These are phyloP conservation scores for Papilio polyxenes DNA, from an alignment of 1,140 invertebrate species.

Conservation along the genomic window DNA sequence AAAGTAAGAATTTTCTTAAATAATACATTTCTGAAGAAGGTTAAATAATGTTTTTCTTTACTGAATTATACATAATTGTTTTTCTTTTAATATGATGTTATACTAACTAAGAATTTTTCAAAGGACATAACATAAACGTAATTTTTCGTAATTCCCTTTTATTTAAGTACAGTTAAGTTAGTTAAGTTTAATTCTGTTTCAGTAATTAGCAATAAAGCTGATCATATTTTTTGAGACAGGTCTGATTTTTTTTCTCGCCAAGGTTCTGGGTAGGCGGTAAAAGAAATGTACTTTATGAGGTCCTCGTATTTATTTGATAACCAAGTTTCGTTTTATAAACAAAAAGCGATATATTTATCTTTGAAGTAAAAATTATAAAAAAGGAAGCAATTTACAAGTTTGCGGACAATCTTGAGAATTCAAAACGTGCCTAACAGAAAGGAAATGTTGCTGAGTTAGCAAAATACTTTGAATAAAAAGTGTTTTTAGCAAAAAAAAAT, in stretches of 20 bases:
- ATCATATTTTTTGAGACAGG: no score
- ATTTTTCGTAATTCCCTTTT: no score
- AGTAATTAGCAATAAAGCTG: no score
- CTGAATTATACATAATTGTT: background rate
- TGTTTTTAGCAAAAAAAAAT: background rate
- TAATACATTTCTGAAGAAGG: background rate
- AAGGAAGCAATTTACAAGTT: background rate
- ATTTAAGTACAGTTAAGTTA: no score
- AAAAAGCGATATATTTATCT: background rate
- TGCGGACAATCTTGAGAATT: background rate
- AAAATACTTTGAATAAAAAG: background rate
- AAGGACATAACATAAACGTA: no score
- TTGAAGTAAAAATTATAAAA: background rate
- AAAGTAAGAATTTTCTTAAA: conserved; percentile 64
- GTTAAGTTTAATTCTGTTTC: no score
- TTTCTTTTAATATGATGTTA: no score
- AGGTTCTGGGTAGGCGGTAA: no score
- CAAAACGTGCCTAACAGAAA: background rate
- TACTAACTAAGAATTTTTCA: no score
- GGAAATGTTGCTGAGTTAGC: background rate
- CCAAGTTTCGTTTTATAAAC: background rate
- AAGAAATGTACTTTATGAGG: no score
- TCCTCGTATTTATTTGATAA: no score
- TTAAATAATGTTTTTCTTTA: background rate
- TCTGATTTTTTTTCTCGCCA: no score